These are phyloP conservation scores for Chunga burmeisteri DNA, from an alignment of 2,113 vertebrate genomes.

Conservation along the genomic window DNA sequence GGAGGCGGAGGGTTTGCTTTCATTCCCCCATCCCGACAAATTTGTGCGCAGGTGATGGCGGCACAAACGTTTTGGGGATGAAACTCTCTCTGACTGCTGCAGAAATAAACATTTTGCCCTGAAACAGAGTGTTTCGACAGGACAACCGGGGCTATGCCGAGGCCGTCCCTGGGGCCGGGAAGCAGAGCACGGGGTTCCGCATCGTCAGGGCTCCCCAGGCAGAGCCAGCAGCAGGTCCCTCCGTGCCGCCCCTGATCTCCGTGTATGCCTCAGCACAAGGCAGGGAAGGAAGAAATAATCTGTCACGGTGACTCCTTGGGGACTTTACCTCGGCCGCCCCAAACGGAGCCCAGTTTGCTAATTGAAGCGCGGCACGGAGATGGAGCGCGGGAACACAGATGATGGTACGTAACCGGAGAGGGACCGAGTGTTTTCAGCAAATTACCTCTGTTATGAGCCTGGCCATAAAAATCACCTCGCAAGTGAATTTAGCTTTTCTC, in stretches of 20 bases:
- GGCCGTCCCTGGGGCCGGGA: slow-evolving; percentile 20
- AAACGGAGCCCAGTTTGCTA: neutral
- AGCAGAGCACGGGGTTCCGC: neutral
- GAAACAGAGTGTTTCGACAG: neutral
- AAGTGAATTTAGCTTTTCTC: slow-evolving; percentile 68
- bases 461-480: slow-evolving; percentile 71
- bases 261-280: neutral
- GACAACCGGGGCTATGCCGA: slow-evolving; percentile 18
- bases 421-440: slow-evolving; percentile 63
- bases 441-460: slow-evolving; percentile 68
- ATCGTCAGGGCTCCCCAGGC: neutral
- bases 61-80: rapidly evolving
- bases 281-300: neutral
- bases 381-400: neutral
- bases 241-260: rapidly evolving
- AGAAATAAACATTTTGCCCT: slow-evolving; percentile 34
- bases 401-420: slow-evolving; percentile 22
- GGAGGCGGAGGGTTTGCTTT: neutral
- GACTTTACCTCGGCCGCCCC: neutral
- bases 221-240: neutral
- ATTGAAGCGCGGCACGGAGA: neutral
- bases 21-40: neutral
- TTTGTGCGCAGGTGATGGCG: neutral
- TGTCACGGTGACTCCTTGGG: neutral
- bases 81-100: slow-evolving; percentile 12